Percentiles rank a stretch among this genome's conserved stretches.
Conservation (phyloP, 1,140 invertebrate species). For the Solen grandis region DNA sequence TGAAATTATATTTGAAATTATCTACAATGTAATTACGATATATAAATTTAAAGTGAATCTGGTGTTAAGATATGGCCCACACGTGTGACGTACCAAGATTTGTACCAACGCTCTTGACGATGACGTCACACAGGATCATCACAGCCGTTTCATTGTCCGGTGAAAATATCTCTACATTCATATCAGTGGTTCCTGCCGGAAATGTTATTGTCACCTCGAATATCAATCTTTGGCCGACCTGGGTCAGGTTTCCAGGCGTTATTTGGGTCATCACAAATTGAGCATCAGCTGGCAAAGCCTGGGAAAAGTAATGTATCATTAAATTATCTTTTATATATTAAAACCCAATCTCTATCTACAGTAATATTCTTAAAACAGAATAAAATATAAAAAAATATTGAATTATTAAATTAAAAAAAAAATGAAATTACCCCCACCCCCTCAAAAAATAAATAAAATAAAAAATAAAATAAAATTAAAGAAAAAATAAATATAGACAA, state of each 20-base stretch:
- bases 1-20: slow-evolving; percentile 9
- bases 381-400: too few species aligned
- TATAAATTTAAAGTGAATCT: neutral
- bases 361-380: too few species aligned
- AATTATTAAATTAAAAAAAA: too few species aligned
- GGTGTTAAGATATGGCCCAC: neutral
- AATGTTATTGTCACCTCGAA: slow-evolving; percentile 70
- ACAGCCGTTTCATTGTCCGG: slow-evolving; percentile 75
- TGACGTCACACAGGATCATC: slow-evolving; percentile 77
- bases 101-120: slow-evolving; percentile 57
- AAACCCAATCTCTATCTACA: too few species aligned
- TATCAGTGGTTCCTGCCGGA: slow-evolving; percentile 63
- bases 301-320: too few species aligned
- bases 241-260: slow-evolving; percentile 46
- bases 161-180: slow-evolving; percentile 78
- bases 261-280: neutral
- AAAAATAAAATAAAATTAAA: too few species aligned
- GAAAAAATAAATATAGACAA: too few species aligned
- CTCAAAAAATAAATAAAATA: too few species aligned
- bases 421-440: too few species aligned
- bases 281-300: neutral
- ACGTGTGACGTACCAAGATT: slow-evolving; percentile 56
- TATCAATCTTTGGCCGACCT: slow-evolving; percentile 61
- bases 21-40: neutral
- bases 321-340: too few species aligned